Percentiles rank a stretch among this genome's conserved stretches.
phyloP scores from a whole-genome alignment of 2,113 vertebrate species.

The Tetrax tetrax region DNA sequence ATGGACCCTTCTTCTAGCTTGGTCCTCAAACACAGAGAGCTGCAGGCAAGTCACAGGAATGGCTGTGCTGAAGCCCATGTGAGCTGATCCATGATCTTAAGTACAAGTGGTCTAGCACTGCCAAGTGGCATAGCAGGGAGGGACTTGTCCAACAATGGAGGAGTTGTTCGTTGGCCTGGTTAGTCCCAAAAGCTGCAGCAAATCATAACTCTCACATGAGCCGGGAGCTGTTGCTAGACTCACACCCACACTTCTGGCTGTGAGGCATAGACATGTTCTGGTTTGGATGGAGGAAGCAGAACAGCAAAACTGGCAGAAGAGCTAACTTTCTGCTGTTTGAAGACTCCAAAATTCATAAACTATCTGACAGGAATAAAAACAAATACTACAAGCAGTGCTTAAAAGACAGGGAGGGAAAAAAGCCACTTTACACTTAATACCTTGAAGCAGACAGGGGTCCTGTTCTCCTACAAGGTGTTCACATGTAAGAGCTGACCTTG shows the following conservation, averaged over 20 bases:
- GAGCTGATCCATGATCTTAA: neutral
- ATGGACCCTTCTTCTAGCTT: neutral
- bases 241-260: neutral
- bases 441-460: neutral
- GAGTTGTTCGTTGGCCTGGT: neutral
- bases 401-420: neutral
- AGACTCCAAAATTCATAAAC: neutral
- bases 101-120: neutral
- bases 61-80: neutral
- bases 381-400: neutral
- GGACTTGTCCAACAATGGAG: neutral
- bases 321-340: neutral
- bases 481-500: neutral
- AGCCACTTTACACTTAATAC: neutral
- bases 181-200: neutral
- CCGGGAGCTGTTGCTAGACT: neutral
- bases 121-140: neutral
- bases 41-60: neutral
- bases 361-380: neutral
- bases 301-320: neutral
- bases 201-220: too few relatives aligned
- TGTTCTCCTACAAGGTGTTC: neutral
- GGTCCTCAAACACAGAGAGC: neutral
- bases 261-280: neutral
- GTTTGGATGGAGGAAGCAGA: neutral